A percentile compares a stretch with the other conserved stretches of the same genome.
phyloP scores from a whole-genome alignment of 2,113 vertebrate genomes.

The Oncorhynchus clarkii region DNA sequence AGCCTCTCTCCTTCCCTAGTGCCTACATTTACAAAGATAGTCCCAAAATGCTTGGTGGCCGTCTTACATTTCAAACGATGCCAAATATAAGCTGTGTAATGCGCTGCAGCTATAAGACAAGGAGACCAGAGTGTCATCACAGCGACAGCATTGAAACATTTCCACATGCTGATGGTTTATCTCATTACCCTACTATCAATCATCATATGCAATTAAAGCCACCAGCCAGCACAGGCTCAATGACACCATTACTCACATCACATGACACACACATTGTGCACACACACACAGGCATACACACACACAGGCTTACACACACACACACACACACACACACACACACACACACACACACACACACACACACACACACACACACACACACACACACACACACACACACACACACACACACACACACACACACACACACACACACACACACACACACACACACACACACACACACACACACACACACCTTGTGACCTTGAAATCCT shows the following conservation, averaged over 20 bases:
- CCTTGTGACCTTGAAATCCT: no score
- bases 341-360: background rate
- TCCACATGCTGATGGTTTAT: constrained; percentile 44
- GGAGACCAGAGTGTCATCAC: constrained; percentile 13
- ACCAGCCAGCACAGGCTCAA: constrained; percentile 24
- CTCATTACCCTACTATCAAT: constrained; percentile 52
- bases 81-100: no score
- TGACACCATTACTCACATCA: constrained; percentile 55
- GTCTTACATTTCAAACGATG: background rate
- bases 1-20: no score
- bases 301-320: no score
- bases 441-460: background rate
- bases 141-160: constrained; percentile 12
- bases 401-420: background rate
- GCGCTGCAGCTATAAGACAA: no score
- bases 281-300: background rate
- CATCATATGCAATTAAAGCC: constrained; percentile 58
- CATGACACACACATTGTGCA: constrained; percentile 1
- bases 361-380: background rate
- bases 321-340: background rate
- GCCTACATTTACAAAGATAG: no score
- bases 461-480: background rate
- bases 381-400: background rate
- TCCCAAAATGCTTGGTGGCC: no score
- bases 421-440: background rate